Percentiles rank a stretch among this genome's conserved stretches.
These are phyloP conservation scores for Molorchus minor DNA, from an alignment of 2,888 invertebrate species.

Conservation along the genomic window DNA sequence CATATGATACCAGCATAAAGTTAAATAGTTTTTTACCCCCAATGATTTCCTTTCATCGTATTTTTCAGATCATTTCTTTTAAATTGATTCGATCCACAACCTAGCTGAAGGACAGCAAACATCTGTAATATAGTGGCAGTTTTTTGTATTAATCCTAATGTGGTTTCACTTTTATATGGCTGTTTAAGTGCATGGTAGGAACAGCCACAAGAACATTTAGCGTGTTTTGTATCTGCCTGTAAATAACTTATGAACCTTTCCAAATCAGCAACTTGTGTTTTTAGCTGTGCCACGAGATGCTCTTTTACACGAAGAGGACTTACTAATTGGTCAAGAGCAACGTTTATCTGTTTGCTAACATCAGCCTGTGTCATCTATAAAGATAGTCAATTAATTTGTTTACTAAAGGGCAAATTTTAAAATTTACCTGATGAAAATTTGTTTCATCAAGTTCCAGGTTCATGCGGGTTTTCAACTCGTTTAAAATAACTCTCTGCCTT, in stretches of 20 bases:
- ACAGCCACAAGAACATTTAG: constrained; percentile 64
- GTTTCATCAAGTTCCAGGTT: constrained; percentile 88
- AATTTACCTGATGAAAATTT: constrained; percentile 66
- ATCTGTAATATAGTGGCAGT: constrained; percentile 91
- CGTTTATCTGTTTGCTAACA: constrained; percentile 87
- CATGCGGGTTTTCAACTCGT: constrained; percentile 84
- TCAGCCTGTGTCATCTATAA: constrained; percentile 73
- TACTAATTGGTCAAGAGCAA: constrained; percentile 89
- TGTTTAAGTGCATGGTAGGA: constrained; percentile 60
- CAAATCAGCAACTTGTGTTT: constrained; percentile 96
- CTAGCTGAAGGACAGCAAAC: constrained; percentile 91
- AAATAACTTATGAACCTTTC: constrained; percentile 96
- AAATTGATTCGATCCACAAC: constrained; percentile 77
- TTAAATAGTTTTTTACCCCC: constrained; percentile 74
- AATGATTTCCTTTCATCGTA: constrained; percentile 87
- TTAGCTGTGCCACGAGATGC: constrained; percentile 92
- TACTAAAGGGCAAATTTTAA: too few relatives aligned
- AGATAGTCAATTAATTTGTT: neutral
- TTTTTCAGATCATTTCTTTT: constrained; percentile 85
- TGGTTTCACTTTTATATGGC: constrained; percentile 65
- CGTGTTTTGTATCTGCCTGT: constrained; percentile 77
- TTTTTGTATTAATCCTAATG: constrained; percentile 83
- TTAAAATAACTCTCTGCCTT: constrained; percentile 89
- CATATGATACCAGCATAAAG: too few relatives aligned
- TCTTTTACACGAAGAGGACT: constrained; percentile 96